phyloP scores from a whole-genome alignment of 2,888 invertebrate species.

The Lymantria dispar region DNA sequence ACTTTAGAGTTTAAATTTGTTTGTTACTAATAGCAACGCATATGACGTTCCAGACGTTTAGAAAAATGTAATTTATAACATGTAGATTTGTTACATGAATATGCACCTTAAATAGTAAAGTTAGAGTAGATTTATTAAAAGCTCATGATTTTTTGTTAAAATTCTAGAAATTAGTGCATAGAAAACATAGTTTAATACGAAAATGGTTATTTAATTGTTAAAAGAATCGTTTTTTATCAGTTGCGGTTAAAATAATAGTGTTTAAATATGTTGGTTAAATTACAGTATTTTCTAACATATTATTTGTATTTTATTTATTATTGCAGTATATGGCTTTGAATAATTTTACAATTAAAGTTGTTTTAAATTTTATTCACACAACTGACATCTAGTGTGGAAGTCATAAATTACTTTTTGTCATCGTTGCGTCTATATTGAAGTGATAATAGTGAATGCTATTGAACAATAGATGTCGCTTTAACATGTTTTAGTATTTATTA shows the following conservation, averaged over 20 bases:
- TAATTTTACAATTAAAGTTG: background rate
- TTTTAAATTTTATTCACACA: background rate
- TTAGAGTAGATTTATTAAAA: background rate
- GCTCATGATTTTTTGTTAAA: no score
- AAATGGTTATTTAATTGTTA: no score
- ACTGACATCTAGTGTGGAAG: background rate
- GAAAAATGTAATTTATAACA: constrained; percentile 57
- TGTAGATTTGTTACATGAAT: constrained; percentile 17
- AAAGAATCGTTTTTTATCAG: no score
- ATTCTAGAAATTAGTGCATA: no score
- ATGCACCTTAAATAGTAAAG: constrained; percentile 15
- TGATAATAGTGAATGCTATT: constrained; percentile 30
- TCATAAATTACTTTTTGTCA: background rate
- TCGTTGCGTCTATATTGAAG: background rate
- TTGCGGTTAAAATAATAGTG: no score
- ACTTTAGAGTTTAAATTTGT: constrained; percentile 22
- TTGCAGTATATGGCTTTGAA: background rate
- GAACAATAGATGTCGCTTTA: constrained; percentile 35
- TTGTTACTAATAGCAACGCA: constrained; percentile 14
- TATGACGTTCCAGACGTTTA: constrained; percentile 27
- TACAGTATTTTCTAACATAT: background rate
- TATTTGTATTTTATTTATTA: background rate
- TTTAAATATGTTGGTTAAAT: background rate
- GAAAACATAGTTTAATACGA: no score
- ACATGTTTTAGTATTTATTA: no score